Evolutionary conservation across 1,140 invertebrate genomes (phyloP), one percentile per base, ranked within the genome.

Genomic region (Epicauta chinensis): DNA sequence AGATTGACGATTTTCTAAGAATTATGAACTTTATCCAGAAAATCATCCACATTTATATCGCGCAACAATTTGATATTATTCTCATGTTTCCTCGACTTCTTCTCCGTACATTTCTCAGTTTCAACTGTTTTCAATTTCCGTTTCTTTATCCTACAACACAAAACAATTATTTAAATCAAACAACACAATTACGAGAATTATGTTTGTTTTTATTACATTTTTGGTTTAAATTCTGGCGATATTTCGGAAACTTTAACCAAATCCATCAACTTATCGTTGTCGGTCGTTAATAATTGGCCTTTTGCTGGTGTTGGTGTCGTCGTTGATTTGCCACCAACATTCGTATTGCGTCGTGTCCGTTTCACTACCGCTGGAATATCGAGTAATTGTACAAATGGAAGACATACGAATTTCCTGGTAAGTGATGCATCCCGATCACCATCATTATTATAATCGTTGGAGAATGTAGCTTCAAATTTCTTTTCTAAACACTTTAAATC

Each of bases 401-500:
- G 17, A 34, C 45, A 47, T 16, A n/a, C 38, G 4, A 47, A 37
- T 2, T n/a, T 47, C 34, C 30, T 47, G 2, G 45, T 47, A 10
- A 47, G 16, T 5, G 23, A n/a, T n/a, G 23, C 4, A 23, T 23
- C 7, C 23, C 23, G 2, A 23, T 23, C 17, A 1, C 23, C 35
- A 15, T 17, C 6, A 3, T 47, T 12, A 12, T 38, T 14, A 9
- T 45, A 9, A 10, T 38, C 45, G 14, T 11, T 11, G 34, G 10
- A 37, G 7, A 47, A 32, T 11, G 17, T 16, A 16, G 34, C 45
- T 6, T 16, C 16, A n/a, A 47, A 17, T 11, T 47, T 34, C 15
- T 55, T 58, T 10, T 37, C 31, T 17, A 49, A 40, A 35, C 32
- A n/a, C 7, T 38, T 42, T 3, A 47, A 48, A 41, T 51, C 43